These are phyloP conservation scores for Zeuzera pyrina DNA, from an alignment of 2,888 invertebrate genomes.

Conservation along the genomic window DNA sequence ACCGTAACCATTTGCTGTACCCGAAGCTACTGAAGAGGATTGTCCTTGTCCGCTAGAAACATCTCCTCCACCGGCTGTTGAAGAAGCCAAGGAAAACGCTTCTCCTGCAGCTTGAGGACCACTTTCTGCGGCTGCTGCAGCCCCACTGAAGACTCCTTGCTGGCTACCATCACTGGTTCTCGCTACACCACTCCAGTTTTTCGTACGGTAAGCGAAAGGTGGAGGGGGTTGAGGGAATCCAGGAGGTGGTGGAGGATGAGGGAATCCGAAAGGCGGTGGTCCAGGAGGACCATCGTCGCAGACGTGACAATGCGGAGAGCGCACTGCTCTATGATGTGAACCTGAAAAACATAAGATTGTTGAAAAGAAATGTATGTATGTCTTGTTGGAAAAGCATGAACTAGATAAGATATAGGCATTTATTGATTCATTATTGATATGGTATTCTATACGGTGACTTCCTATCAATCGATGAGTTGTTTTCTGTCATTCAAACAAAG, in stretches of 20 bases:
- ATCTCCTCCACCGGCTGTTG: conserved; percentile 11
- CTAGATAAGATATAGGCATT: too few species aligned
- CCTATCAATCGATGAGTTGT: too few species aligned
- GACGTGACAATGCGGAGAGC: conserved; percentile 23
- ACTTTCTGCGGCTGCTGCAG: conserved; percentile 29
- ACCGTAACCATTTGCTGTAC: conserved; percentile 2
- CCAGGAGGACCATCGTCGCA: conserved; percentile 15
- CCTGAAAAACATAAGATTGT: too few species aligned
- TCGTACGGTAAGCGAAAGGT: conserved; percentile 29
- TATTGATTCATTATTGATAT: too few species aligned
- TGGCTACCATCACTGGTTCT: conserved; percentile 26
- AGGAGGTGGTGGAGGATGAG: conserved; percentile 11
- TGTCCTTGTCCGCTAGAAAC: background rate
- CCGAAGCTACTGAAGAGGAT: conserved; percentile 1
- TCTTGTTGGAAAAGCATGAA: too few species aligned
- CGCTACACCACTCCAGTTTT: conserved; percentile 44
- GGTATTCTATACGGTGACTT: too few species aligned
- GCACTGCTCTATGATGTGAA: conserved; percentile 20
- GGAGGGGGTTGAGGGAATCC: conserved; percentile 16
- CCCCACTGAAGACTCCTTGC: conserved; percentile 41
- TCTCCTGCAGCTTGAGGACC: conserved; percentile 24
- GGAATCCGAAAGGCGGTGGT: conserved; percentile 14
- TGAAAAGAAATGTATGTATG: too few species aligned
- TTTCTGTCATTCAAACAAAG: too few species aligned
- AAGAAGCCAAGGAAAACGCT: conserved; percentile 32